These are phyloP conservation scores for Papilio polytes DNA, from an alignment of 1,140 invertebrate genomes.

Conservation along the genomic window DNA sequence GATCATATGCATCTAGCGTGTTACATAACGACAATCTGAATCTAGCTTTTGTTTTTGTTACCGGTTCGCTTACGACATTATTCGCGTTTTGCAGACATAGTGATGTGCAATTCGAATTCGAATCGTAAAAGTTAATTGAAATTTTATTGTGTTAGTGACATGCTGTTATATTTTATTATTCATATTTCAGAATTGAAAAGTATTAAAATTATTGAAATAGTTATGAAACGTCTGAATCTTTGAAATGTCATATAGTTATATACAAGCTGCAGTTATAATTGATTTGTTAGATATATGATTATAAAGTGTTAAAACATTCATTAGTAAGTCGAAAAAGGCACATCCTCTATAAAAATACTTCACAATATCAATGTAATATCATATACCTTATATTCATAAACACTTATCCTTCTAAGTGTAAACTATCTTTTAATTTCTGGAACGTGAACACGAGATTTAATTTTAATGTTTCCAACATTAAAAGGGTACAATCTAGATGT, in stretches of 20 bases:
- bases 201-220: neutral
- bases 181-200: neutral
- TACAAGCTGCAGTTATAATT: too few species aligned
- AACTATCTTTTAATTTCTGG: too few species aligned
- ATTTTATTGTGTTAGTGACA: neutral
- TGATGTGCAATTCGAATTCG: slow-evolving; percentile 15
- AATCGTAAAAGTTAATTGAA: slow-evolving; percentile 22
- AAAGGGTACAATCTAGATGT: slow-evolving; percentile 26
- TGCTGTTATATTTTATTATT: neutral
- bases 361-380: neutral
- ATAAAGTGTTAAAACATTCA: too few species aligned
- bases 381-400: too few species aligned
- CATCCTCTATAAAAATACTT: neutral
- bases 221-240: too few species aligned
- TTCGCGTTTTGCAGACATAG: slow-evolving; percentile 9
- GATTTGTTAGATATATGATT: too few species aligned
- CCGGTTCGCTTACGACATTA: slow-evolving; percentile 6
- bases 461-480: neutral
- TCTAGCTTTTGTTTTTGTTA: slow-evolving; percentile 36
- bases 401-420: too few species aligned
- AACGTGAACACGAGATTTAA: slow-evolving; percentile 3
- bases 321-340: too few species aligned
- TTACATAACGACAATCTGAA: slow-evolving; percentile 36
- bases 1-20: slow-evolving; percentile 26
- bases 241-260: too few species aligned